Base-by-base conservation (phyloP, 2,797 vertebrate genomes). In the Pterois miles region DNA sequence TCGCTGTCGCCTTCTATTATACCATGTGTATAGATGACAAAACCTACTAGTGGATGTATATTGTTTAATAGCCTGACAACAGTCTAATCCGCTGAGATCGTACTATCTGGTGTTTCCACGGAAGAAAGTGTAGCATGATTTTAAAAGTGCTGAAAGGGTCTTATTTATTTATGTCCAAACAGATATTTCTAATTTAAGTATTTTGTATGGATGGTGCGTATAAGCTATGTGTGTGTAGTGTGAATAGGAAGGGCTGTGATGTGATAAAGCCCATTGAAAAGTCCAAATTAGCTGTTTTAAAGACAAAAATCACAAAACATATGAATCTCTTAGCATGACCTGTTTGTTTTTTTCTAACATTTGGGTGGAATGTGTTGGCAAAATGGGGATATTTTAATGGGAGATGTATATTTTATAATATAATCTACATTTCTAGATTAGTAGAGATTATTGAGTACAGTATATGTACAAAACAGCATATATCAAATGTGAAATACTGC, bases 341-440 rank as follows among this genome's bases (percentile, higher is more conserved):
- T 84, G 74, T 78, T 86, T 86, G 72, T 57, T 46, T 81, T 84
- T 87, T 90, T 85, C 56, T 83, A 90, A 84, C 74, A 84, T 85
- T 86, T 84, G 83, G 85, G 85, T 83, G 88, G 83, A 91, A 86
- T 69, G 59, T 83, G 89, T 89, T 83, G 83, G 86, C 72, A 87
- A 91, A 91, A 89, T 86, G 81, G 85, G 43, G 88, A 91, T 95
- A 95, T 96, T 96, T 96, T 94, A 94, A 83, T 88, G 90, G 90
- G 86, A 96, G 93, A 95, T 95, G 94, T 95, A 95, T 95, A 95
- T 95, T 96, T 96, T 96, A 94, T 95, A 93, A 93, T 89, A 89
- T 93, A 94, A 94, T 92, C 90, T 88, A 95, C 92, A 89, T 95
- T 96, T 96, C 91, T 95, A 96, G 94, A 94, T 92, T 92, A 94